These are phyloP conservation scores for Meriones psammophilus DNA, from an alignment of 2,797 vertebrate genomes.

Conservation along the genomic window DNA sequence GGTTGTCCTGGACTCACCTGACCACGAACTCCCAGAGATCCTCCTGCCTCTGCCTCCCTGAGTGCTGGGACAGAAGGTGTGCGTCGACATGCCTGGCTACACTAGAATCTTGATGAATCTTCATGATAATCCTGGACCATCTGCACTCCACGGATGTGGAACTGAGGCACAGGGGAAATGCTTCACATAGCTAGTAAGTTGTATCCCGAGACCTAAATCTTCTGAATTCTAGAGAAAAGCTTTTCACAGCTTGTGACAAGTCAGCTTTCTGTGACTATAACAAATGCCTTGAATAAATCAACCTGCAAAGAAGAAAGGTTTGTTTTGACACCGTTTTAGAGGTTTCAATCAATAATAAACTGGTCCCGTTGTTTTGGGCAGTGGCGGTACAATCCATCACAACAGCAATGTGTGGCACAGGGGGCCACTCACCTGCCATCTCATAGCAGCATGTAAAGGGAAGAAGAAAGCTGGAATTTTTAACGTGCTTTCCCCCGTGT, in stretches of 20 bases:
- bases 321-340: not conserved
- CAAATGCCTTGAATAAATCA: not conserved
- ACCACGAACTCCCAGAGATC: too few relatives aligned
- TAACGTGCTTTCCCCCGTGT: not conserved
- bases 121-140: not conserved
- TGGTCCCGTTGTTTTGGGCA: not conserved
- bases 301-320: not conserved
- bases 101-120: not conserved
- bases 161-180: not conserved
- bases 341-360: not conserved
- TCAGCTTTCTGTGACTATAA: not conserved
- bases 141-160: not conserved
- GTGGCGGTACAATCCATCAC: not conserved
- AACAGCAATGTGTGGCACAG: not conserved
- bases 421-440: not conserved
- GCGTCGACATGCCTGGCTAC: too few relatives aligned
- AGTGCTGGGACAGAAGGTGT: too few relatives aligned
- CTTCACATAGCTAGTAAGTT: not conserved
- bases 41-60: too few relatives aligned
- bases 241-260: not conserved
- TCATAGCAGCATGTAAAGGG: not conserved
- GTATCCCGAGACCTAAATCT: not conserved
- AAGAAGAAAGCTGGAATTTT: not conserved
- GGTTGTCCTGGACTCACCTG: too few relatives aligned
- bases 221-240: constrained; percentile 39